Evolutionary conservation across 2,797 vertebrate species (phyloP).

Genomic region (Myotis findleyi): DNA sequence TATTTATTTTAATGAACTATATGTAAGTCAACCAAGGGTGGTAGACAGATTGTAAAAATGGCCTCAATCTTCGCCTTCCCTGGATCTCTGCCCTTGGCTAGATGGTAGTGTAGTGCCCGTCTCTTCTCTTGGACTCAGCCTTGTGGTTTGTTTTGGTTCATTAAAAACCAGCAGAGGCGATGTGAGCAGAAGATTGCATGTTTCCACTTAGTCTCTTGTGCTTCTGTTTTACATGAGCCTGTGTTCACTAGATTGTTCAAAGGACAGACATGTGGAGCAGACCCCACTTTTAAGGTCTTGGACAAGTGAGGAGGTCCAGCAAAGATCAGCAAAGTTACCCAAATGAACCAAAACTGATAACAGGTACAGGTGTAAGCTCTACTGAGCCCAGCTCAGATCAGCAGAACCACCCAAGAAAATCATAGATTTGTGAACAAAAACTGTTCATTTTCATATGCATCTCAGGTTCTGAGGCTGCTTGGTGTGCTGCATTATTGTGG

Average conservation of each 20-base stretch:
- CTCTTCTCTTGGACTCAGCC: background rate
- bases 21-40: background rate
- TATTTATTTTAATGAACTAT: slow-evolving; percentile 31
- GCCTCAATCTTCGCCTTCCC: background rate
- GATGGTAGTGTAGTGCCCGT: background rate
- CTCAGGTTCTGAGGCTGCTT: background rate
- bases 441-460: background rate
- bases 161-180: slow-evolving; percentile 33
- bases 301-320: background rate
- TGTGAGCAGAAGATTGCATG: background rate
- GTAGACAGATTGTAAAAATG: slow-evolving; percentile 1
- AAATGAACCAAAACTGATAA: background rate
- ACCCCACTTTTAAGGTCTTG: background rate
- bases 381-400: background rate
- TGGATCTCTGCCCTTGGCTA: background rate
- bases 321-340: background rate
- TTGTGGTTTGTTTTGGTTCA: slow-evolving; percentile 20
- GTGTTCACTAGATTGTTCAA: background rate
- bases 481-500: background rate
- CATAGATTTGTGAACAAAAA: slow-evolving; percentile 18
- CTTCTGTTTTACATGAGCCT: background rate
- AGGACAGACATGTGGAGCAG: background rate
- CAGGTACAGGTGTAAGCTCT: background rate
- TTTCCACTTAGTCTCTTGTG: background rate
- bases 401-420: background rate